Percentiles rank a stretch among this genome's conserved stretches.
Conservation (phyloP, 2,113 vertebrate species). For the Carassius auratus region DNA sequence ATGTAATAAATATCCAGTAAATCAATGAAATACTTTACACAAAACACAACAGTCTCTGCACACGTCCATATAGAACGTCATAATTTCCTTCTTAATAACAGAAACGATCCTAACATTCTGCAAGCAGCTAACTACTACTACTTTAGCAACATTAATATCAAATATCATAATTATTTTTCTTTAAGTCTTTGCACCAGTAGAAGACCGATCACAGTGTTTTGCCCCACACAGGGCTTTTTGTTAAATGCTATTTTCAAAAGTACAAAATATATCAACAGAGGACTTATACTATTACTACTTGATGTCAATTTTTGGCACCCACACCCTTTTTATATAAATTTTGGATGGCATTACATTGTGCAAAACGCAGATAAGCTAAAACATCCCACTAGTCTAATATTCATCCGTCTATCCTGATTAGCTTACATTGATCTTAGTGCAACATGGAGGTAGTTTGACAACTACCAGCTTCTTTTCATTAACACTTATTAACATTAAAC, state of each 20-base stretch:
- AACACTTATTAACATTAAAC: background rate
- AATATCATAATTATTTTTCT: constrained; percentile 31
- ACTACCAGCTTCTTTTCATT: constrained; percentile 52
- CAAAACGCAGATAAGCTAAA: constrained; percentile 54
- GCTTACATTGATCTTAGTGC: constrained; percentile 54
- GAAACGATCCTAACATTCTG: constrained; percentile 35
- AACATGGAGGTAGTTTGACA: constrained; percentile 48
- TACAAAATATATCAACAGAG: constrained; percentile 38
- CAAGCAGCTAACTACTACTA: constrained; percentile 42
- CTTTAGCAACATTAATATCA: constrained; percentile 30
- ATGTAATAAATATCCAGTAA: constrained; percentile 33
- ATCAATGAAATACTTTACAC: constrained; percentile 26
- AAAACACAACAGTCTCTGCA: constrained; percentile 26
- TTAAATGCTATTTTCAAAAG: constrained; percentile 45
- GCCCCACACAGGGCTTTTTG: constrained; percentile 37
- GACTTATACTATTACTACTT: constrained; percentile 14
- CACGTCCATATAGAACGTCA: constrained; percentile 6
- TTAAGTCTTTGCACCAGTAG: constrained; percentile 45
- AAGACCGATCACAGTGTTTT: constrained; percentile 58
- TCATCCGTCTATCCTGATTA: constrained; percentile 44
- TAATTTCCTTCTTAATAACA: background rate
- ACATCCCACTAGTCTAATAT: constrained; percentile 12
- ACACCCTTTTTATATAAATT: constrained; percentile 21
- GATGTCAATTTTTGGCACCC: constrained; percentile 44
- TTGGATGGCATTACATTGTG: constrained; percentile 52